Conservation (phyloP, 2,113 vertebrate genomes). For the Bungarus multicinctus region DNA sequence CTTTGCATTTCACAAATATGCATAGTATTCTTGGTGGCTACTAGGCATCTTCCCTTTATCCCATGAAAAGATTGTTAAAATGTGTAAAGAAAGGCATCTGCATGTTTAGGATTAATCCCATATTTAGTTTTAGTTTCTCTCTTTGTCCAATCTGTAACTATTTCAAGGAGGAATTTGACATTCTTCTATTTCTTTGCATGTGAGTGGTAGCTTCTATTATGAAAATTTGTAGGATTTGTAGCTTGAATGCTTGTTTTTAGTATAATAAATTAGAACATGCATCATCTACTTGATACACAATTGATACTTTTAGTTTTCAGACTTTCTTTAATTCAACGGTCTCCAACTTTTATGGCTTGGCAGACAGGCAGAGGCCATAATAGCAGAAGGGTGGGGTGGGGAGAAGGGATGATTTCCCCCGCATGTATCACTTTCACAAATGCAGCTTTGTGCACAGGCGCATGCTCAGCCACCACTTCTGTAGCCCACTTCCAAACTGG, state of each 20-base stretch:
- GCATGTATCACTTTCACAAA: not conserved
- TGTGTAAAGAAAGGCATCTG: not conserved
- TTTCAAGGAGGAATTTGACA: not conserved
- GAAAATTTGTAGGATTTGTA: not conserved
- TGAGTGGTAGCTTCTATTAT: not conserved
- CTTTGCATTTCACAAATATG: not conserved
- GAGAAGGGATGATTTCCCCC: not conserved
- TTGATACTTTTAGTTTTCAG: not conserved
- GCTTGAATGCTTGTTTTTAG: not conserved
- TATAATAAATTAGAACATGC: not conserved
- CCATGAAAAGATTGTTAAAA: not conserved
- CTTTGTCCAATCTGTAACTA: not conserved
- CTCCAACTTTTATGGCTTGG: not conserved
- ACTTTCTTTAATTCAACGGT: not conserved
- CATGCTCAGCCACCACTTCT: not conserved
- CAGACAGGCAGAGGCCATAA: not conserved
- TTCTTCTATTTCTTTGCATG: not conserved
- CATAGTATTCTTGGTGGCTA: not conserved
- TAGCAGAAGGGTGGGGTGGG: not conserved
- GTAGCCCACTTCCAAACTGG: not conserved
- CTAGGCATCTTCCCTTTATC: not conserved
- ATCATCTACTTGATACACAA: not conserved
- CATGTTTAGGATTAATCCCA: not conserved
- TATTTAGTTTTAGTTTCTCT: not conserved
- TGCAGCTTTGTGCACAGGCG: not conserved